These are phyloP conservation scores for Drosophila antonietae DNA, from an alignment of 2,888 invertebrate genomes.

Conservation along the genomic window DNA sequence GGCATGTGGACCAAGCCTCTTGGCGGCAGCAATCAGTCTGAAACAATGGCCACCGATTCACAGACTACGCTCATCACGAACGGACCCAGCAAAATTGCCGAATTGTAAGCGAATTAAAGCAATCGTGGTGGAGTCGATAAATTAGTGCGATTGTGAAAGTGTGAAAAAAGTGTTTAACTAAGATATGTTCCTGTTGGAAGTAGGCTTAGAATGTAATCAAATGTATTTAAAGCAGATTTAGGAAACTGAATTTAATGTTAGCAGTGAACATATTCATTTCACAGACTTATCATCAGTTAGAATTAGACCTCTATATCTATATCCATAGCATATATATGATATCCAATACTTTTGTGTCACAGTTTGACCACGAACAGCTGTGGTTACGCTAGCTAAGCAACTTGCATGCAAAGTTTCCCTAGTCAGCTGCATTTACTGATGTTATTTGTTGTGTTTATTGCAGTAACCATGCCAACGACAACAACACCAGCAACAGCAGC, in stretches of 20 bases:
- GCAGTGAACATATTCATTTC: neutral
- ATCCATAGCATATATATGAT: neutral
- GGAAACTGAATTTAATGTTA: neutral
- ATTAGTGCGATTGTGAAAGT: neutral
- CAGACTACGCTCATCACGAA: slow-evolving; percentile 55
- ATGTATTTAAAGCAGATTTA: neutral
- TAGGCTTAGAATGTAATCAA: neutral
- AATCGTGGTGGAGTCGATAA: neutral
- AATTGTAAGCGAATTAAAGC: slow-evolving; percentile 64
- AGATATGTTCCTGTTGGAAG: neutral
- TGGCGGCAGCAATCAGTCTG: slow-evolving; percentile 57
- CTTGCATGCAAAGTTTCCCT: neutral
- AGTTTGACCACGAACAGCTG: neutral
- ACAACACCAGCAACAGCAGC: slow-evolving; percentile 52
- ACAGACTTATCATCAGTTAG: neutral
- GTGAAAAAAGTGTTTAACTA: neutral
- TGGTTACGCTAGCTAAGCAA: slow-evolving; percentile 1
- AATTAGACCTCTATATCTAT: neutral
- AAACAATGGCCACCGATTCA: slow-evolving; percentile 37
- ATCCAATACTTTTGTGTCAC: neutral
- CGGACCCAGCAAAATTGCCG: slow-evolving; percentile 69
- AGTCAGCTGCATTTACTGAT: neutral
- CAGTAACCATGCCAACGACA: slow-evolving; percentile 68
- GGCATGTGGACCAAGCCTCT: slow-evolving; percentile 83
- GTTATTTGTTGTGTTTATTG: slow-evolving; percentile 14